A percentile compares a stretch with the other conserved stretches of the same genome.
These are phyloP conservation scores for Dasysyrphus albostriatus DNA, from an alignment of 2,888 invertebrate genomes.

Conservation along the genomic window DNA sequence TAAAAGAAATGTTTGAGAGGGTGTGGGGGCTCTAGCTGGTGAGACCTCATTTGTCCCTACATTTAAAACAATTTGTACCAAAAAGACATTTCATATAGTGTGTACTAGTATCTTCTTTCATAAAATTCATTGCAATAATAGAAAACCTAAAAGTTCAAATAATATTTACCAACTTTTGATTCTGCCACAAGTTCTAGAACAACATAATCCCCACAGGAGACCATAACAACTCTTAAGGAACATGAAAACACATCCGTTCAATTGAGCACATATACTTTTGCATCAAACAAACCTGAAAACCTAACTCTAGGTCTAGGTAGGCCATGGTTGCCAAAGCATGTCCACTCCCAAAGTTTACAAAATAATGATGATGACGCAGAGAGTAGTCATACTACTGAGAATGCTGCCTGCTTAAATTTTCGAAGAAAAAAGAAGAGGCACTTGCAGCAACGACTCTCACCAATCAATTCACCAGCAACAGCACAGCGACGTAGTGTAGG, in stretches of 20 bases:
- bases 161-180: not conserved
- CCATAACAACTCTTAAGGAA: constrained; percentile 22
- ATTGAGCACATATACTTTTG: not conserved
- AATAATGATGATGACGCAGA: constrained; percentile 26
- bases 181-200: not conserved
- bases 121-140: too few relatives aligned
- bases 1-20: too few relatives aligned
- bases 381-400: not conserved
- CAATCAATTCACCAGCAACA: constrained; percentile 16
- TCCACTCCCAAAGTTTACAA: not conserved
- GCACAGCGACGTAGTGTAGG: not conserved
- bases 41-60: too few relatives aligned
- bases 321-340: constrained; percentile 20
- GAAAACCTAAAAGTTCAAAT: not conserved
- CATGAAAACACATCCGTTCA: not conserved
- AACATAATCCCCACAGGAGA: constrained; percentile 32
- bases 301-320: not conserved
- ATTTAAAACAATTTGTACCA: too few relatives aligned
- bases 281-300: constrained; percentile 26
- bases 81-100: too few relatives aligned
- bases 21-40: too few relatives aligned
- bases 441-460: constrained; percentile 56
- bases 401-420: constrained; percentile 26
- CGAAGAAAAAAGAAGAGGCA: constrained; percentile 57
- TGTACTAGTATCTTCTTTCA: too few relatives aligned